Conservation (phyloP, 2,797 vertebrate species). For the Octomys mimax region DNA sequence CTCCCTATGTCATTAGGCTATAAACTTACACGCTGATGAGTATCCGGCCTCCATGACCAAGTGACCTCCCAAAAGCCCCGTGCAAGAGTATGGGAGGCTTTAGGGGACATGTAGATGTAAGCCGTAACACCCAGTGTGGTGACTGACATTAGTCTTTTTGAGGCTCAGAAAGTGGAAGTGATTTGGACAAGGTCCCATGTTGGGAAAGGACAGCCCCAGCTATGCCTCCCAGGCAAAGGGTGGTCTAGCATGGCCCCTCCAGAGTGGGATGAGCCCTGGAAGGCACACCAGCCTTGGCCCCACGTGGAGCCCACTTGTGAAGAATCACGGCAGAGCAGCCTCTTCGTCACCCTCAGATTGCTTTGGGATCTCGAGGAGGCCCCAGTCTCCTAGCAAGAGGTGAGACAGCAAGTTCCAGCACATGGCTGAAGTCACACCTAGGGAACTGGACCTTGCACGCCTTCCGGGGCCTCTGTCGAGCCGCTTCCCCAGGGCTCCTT, state of each 20-base stretch:
- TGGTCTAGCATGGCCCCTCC: rapidly evolving
- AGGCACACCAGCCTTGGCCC: not conserved
- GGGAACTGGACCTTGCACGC: not conserved
- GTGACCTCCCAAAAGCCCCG: not conserved
- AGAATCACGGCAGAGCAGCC: not conserved
- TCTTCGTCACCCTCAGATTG: not conserved
- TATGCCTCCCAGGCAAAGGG: rapidly evolving
- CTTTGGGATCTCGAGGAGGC: not conserved
- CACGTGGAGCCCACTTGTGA: rapidly evolving
- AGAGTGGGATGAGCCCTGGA: not conserved
- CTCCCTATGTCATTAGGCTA: not conserved
- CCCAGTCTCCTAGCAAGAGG: not conserved
- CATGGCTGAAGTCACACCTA: not conserved
- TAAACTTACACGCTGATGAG: not conserved
- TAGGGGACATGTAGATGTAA: not conserved
- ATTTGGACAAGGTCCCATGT: not conserved
- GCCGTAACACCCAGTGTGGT: not conserved
- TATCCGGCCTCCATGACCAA: not conserved
- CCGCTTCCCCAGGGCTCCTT: not conserved
- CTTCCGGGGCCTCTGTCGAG: not conserved
- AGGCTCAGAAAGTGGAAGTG: not conserved
- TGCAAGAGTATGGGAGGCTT: not conserved
- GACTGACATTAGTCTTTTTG: not conserved
- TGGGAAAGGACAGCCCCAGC: not conserved
- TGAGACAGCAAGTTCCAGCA: not conserved